A percentile compares a stretch with the other conserved stretches of the same genome.
These are phyloP conservation scores for Turnix velox DNA, from an alignment of 2,113 vertebrate genomes.

Conservation along the genomic window DNA sequence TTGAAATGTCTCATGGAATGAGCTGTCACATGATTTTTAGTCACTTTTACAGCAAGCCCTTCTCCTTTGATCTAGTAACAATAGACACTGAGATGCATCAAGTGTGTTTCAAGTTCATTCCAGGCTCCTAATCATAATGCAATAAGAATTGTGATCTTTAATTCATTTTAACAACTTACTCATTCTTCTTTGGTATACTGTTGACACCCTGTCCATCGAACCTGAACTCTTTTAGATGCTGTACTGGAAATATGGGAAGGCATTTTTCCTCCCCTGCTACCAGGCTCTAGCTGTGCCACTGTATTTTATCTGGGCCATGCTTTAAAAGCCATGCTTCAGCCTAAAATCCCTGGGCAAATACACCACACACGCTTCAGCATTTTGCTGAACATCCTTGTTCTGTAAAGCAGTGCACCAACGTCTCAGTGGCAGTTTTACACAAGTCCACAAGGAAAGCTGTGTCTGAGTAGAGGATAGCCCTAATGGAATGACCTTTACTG, in stretches of 20 bases:
- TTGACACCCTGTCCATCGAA: background rate
- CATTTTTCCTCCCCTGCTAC: background rate
- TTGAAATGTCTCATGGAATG: slow-evolving; percentile 2
- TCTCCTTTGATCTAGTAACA: slow-evolving; percentile 46
- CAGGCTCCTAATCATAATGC: background rate
- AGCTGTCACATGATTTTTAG: background rate
- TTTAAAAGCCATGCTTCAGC: background rate
- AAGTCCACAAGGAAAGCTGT: slow-evolving; percentile 60
- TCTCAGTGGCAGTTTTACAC: slow-evolving; percentile 16
- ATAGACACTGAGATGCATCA: background rate
- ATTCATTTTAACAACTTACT: background rate
- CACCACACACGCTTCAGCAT: background rate
- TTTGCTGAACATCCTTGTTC: slow-evolving; percentile 23
- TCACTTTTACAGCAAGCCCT: slow-evolving; percentile 6
- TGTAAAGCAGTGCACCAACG: background rate
- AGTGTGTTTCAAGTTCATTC: background rate
- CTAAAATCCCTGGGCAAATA: slow-evolving; percentile 24
- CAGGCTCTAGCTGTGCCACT: background rate
- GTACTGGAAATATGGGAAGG: background rate
- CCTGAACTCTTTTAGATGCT: background rate
- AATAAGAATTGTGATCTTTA: background rate
- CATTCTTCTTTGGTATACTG: background rate
- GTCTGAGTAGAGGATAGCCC: slow-evolving; percentile 59
- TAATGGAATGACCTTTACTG: slow-evolving; percentile 72
- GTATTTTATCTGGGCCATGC: background rate